Conservation (phyloP, 2,113 vertebrate species). For the Talpa occidentalis region DNA sequence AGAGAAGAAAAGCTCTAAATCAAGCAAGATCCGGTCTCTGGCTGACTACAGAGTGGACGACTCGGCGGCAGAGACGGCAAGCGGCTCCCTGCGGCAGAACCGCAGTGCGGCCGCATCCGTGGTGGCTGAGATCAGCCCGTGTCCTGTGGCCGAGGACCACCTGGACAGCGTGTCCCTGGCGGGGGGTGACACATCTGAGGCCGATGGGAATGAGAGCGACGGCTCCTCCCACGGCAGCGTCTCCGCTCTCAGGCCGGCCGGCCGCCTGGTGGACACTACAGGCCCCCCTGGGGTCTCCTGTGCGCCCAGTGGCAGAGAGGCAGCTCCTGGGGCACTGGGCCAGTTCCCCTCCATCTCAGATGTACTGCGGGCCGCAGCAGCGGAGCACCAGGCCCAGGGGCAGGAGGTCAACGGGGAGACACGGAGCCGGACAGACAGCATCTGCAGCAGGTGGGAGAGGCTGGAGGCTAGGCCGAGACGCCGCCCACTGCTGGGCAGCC, state of each 20-base stretch:
- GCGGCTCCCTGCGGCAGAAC: conserved; percentile 86
- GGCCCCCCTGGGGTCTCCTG: conserved; percentile 82
- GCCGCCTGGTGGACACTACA: conserved; percentile 69
- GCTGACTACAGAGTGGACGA: conserved; percentile 94
- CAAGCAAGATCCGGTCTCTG: conserved; percentile 94
- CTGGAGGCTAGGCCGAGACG: no score
- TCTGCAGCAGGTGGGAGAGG: conserved; percentile 94
- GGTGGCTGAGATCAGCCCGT: conserved; percentile 91
- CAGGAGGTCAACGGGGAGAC: conserved; percentile 89
- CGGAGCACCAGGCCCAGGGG: conserved; percentile 88
- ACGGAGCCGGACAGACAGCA: conserved; percentile 94
- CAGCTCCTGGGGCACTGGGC: conserved; percentile 90
- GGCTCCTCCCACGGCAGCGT: conserved; percentile 94
- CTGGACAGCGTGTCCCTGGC: conserved; percentile 79
- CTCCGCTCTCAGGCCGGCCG: conserved; percentile 84
- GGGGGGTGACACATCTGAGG: conserved; percentile 89
- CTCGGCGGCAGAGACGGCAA: conserved; percentile 77
- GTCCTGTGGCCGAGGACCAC: conserved; percentile 83
- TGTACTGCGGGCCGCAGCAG: conserved; percentile 93
- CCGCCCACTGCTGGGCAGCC: no score
- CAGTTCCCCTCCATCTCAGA: conserved; percentile 95
- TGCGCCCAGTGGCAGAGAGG: conserved; percentile 90
- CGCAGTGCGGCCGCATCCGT: conserved; percentile 88
- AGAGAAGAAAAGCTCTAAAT: conserved; percentile 88
- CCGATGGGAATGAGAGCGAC: conserved; percentile 94